Evolutionary conservation across 2,888 invertebrate genomes (phyloP).

Genomic region (Hyles lineata): DNA sequence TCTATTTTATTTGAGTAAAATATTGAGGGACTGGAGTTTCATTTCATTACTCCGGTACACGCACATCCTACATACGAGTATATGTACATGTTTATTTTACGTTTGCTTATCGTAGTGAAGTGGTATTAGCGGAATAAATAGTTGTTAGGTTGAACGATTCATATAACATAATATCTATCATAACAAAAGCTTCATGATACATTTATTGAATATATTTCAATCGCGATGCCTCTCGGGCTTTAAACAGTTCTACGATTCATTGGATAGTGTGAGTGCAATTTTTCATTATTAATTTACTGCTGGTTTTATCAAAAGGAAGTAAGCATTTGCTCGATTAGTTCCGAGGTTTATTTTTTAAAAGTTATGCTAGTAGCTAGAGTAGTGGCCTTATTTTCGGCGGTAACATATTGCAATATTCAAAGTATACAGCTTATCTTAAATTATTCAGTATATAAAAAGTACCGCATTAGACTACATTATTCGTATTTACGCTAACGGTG

Average conservation of each 20-base stretch:
- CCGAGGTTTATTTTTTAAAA: not conserved
- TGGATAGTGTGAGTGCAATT: no score
- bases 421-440: not conserved
- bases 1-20: no score
- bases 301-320: no score
- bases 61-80: not conserved
- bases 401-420: slow-evolving; percentile 5
- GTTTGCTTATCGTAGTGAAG: slow-evolving; percentile 19
- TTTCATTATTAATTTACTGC: no score
- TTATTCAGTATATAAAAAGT: not conserved
- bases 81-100: not conserved
- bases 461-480: slow-evolving; percentile 8
- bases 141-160: not conserved
- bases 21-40: no score
- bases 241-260: not conserved
- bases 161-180: slow-evolving; percentile 3
- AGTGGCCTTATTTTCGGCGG: not conserved
- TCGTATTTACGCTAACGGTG: slow-evolving; percentile 18
- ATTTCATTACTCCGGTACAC: no score
- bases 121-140: not conserved
- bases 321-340: not conserved
- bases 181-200: slow-evolving; percentile 7
- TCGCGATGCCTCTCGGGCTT: not conserved
- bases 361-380: not conserved
- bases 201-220: slow-evolving; percentile 6